A percentile compares a stretch with the other conserved stretches of the same genome.
Conservation (phyloP, 2,113 vertebrate genomes). For the Apteryx mantelli region DNA sequence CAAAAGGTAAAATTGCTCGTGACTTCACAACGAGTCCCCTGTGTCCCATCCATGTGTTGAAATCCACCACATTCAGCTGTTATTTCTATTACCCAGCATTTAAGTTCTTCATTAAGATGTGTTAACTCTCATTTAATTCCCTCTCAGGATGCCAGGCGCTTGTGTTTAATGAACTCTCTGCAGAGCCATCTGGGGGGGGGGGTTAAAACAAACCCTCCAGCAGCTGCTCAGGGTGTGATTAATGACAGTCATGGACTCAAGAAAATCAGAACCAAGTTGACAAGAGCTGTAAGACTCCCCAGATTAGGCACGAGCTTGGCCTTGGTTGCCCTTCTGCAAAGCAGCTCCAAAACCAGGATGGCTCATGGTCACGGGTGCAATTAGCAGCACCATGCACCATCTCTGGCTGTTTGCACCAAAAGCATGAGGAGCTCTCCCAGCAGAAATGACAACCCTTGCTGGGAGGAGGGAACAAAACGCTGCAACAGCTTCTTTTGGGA, state of each 20-base stretch:
- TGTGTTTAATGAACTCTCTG: slow-evolving; percentile 18
- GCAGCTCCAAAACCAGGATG: neutral
- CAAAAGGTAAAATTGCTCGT: neutral
- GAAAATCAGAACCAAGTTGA: neutral
- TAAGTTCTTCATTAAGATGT: neutral
- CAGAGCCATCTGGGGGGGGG: neutral
- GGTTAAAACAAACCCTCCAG: neutral
- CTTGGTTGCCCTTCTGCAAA: neutral
- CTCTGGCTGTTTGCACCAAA: neutral
- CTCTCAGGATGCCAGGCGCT: neutral
- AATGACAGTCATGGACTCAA: neutral
- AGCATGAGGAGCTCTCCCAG: neutral
- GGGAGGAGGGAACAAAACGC: neutral
- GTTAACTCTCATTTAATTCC: slow-evolving; percentile 47
- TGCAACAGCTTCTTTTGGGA: too few species aligned
- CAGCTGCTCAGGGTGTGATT: slow-evolving; percentile 22
- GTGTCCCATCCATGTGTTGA: rapidly evolving
- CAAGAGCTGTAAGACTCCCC: neutral
- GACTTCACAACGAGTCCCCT: neutral
- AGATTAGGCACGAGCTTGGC: neutral
- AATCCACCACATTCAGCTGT: rapidly evolving
- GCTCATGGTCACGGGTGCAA: rapidly evolving
- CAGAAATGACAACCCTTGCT: neutral
- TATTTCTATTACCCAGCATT: neutral
- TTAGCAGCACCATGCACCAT: rapidly evolving